phyloP scores from a whole-genome alignment of 2,113 vertebrate genomes.

The Notechis scutatus region DNA sequence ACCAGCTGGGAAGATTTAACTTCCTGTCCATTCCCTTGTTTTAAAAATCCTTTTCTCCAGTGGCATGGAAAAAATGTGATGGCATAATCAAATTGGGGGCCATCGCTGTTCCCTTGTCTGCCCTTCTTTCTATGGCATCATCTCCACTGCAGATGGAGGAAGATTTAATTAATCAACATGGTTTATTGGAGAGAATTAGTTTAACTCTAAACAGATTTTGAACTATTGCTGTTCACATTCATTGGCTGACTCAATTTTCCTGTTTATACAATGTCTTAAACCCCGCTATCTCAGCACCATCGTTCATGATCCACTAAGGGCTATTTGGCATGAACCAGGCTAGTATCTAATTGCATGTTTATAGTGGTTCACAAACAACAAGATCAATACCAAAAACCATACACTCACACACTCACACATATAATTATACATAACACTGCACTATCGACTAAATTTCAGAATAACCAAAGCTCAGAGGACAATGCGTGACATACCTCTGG shows the following conservation, averaged over 20 bases:
- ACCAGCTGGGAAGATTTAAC: not conserved
- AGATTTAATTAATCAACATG: not conserved
- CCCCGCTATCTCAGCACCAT: not conserved
- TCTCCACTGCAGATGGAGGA: not conserved
- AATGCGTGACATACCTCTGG: not conserved
- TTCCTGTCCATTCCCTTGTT: not conserved
- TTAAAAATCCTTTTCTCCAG: not conserved
- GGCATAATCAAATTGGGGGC: not conserved
- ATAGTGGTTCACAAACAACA: not conserved
- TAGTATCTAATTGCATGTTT: not conserved
- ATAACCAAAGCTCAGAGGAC: not conserved
- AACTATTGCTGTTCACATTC: not conserved
- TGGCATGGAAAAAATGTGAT: not conserved
- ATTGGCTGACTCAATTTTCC: not conserved
- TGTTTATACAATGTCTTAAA: not conserved
- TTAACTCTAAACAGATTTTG: not conserved
- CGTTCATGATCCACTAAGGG: not conserved
- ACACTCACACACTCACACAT: not conserved
- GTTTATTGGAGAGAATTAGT: not conserved
- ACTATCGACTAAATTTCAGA: not conserved
- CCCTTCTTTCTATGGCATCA: not conserved
- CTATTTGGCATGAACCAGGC: not conserved
- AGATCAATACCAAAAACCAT: not conserved
- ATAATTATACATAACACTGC: not conserved
- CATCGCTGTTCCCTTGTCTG: not conserved